These are phyloP conservation scores for Drosophila lacicola DNA, from an alignment of 2,888 invertebrate species.

Conservation along the genomic window DNA sequence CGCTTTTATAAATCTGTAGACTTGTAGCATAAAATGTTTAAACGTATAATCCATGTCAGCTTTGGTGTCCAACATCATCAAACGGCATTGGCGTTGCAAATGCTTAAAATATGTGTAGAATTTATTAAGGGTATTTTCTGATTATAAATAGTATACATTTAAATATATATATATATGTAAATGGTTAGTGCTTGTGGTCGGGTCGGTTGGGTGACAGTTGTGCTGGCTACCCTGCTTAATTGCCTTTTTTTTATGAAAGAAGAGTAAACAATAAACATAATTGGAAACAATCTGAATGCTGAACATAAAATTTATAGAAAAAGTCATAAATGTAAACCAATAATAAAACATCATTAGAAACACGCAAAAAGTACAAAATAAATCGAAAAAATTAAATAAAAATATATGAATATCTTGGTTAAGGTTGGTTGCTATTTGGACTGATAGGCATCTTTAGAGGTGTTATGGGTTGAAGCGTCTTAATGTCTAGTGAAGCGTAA, in stretches of 20 bases:
- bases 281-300: conserved; percentile 28
- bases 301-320: conserved; percentile 25
- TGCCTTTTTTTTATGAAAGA: conserved; percentile 2
- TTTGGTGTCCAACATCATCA: conserved; percentile 53
- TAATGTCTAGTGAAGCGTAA: conserved; percentile 73
- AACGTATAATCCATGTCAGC: conserved; percentile 36
- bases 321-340: conserved; percentile 23
- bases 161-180: conserved; percentile 23
- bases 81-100: conserved; percentile 33
- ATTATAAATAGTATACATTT: conserved; percentile 44
- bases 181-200: background rate
- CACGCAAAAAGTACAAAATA: conserved; percentile 37
- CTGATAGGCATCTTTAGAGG: background rate
- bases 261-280: conserved; percentile 43
- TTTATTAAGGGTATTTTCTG: conserved; percentile 45
- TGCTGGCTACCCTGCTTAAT: conserved; percentile 8
- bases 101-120: conserved; percentile 41
- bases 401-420: conserved; percentile 24
- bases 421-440: background rate
- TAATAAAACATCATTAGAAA: conserved; percentile 14
- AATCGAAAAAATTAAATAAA: conserved; percentile 31
- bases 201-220: conserved; percentile 7
- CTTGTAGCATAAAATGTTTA: conserved; percentile 16
- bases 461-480: conserved; percentile 41
- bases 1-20: conserved; percentile 11